Conservation (phyloP, 2,797 vertebrate genomes). For the Schizothorax lantsangensis region DNA sequence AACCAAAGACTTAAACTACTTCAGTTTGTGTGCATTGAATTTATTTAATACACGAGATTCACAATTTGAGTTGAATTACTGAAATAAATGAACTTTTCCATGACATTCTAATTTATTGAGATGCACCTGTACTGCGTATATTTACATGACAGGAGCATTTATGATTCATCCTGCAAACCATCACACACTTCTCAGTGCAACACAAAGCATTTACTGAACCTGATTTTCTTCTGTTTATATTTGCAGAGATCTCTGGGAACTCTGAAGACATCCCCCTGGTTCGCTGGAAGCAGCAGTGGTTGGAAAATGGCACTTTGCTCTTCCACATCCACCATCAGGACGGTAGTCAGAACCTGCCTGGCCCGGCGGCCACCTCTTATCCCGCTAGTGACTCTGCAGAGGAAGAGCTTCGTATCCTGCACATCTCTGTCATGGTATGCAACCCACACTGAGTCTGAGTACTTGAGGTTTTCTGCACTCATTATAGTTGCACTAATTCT, state of each 20-base stretch:
- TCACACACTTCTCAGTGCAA: neutral
- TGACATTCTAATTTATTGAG: too few species aligned
- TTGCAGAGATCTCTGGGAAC: constrained; percentile 95
- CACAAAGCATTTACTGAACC: neutral
- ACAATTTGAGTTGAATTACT: too few species aligned
- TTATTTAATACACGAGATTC: too few species aligned
- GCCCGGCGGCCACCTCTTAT: constrained; percentile 87
- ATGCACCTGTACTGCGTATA: too few species aligned
- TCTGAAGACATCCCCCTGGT: constrained; percentile 97
- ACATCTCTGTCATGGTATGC: constrained; percentile 97
- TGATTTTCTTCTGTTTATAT: constrained; percentile 23
- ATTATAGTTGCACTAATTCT: neutral
- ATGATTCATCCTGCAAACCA: neutral
- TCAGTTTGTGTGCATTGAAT: too few species aligned
- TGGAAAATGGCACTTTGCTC: constrained; percentile 96
- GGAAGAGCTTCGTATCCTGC: constrained; percentile 95
- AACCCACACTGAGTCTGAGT: neutral
- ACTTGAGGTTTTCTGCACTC: neutral
- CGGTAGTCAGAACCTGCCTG: constrained; percentile 85
- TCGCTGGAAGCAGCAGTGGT: constrained; percentile 98
- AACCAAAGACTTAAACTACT: too few species aligned
- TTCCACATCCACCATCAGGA: constrained; percentile 99
- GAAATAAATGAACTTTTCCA: too few species aligned
- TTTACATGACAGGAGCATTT: constrained; percentile 5
- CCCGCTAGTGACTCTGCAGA: constrained; percentile 89